Evolutionary conservation across 1,140 invertebrate species (phyloP).

Genomic region (Trichogramma pretiosum): DNA sequence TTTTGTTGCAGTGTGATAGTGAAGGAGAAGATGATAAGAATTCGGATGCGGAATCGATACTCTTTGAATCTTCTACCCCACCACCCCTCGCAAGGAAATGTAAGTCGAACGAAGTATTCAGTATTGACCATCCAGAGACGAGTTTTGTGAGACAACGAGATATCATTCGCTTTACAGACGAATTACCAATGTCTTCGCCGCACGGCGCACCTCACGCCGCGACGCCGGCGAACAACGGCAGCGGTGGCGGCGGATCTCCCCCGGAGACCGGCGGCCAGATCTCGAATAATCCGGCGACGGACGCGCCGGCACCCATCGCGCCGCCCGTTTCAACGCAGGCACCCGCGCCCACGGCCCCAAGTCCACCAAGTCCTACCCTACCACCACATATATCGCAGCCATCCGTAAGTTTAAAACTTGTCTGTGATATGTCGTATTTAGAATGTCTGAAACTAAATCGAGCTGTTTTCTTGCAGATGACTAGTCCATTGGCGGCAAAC

Average conservation of each 20-base stretch:
- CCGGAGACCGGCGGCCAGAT: conserved; percentile 44
- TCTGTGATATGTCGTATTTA: background rate
- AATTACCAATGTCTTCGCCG: conserved; percentile 46
- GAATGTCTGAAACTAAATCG: background rate
- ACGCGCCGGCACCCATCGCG: conserved; percentile 43
- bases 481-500: conserved; percentile 46
- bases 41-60: conserved; percentile 66
- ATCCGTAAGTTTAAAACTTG: conserved; percentile 35
- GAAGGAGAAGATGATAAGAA: conserved; percentile 77
- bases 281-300: conserved; percentile 44
- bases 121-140: no score
- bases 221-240: conserved; percentile 45
- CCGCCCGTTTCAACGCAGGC: conserved; percentile 42
- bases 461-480: conserved; percentile 35
- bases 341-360: conserved; percentile 43
- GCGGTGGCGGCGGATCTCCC: conserved; percentile 42
- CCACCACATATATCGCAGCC: conserved; percentile 45
- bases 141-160: no score
- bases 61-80: conserved; percentile 59
- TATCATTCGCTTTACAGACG: conserved; percentile 29
- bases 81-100: conserved; percentile 52
- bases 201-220: conserved; percentile 49
- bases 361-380: conserved; percentile 44
- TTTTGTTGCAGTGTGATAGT: conserved; percentile 75
- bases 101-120: no score